phyloP scores from a whole-genome alignment of 2,888 invertebrate species.

The Dynastes grantii region DNA sequence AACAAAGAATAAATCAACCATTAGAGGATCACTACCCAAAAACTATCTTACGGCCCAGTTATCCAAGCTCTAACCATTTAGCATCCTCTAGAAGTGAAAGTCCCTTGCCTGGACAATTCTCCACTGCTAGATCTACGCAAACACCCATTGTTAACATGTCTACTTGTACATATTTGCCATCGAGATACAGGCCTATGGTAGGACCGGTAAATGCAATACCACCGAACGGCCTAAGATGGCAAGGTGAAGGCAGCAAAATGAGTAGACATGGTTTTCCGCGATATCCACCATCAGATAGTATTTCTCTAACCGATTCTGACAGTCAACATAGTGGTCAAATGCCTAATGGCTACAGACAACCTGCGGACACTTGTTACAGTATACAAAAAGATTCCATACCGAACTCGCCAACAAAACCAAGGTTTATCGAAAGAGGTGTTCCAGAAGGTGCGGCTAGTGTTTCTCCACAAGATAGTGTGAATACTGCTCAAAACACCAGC shows the following conservation, averaged over 20 bases:
- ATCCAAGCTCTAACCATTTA: constrained; percentile 57
- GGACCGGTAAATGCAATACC: constrained; percentile 59
- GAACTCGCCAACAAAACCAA: constrained; percentile 73
- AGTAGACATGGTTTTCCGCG: constrained; percentile 67
- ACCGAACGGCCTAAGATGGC: constrained; percentile 61
- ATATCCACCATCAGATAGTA: constrained; percentile 63
- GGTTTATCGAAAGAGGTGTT: constrained; percentile 77
- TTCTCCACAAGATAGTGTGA: constrained; percentile 76
- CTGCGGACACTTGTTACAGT: constrained; percentile 58
- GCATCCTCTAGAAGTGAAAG: constrained; percentile 66
- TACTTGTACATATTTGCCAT: constrained; percentile 63
- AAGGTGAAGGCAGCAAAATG: constrained; percentile 62
- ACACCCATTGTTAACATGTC: constrained; percentile 63
- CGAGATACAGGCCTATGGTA: constrained; percentile 64
- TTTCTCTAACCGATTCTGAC: constrained; percentile 66
- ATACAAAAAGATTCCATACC: constrained; percentile 69
- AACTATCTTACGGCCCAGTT: constrained; percentile 58
- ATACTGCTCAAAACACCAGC: constrained; percentile 66
- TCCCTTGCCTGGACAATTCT: constrained; percentile 67
- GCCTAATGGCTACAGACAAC: constrained; percentile 63
- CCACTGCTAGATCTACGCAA: constrained; percentile 68
- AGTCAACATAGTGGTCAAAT: constrained; percentile 64
- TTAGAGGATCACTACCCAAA: constrained; percentile 65
- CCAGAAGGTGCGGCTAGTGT: constrained; percentile 84
- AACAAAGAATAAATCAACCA: constrained; percentile 60